These are phyloP conservation scores for Meiosimyza decipiens DNA, from an alignment of 2,888 invertebrate genomes.

Conservation along the genomic window DNA sequence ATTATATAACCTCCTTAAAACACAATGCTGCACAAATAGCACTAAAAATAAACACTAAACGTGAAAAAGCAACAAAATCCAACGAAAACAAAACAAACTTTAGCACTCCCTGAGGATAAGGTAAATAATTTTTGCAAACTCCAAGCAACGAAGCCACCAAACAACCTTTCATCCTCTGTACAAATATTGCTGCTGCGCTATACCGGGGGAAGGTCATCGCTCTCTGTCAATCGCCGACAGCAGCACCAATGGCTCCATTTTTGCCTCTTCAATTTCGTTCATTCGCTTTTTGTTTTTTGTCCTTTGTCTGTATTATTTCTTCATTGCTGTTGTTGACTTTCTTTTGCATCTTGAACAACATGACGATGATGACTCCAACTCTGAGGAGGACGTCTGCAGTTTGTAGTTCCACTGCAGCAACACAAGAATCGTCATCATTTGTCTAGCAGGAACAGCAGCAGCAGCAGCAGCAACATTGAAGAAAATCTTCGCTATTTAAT, in stretches of 20 bases:
- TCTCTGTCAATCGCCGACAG: conserved; percentile 7
- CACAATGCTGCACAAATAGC: conserved; percentile 6
- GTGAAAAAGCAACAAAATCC: not conserved
- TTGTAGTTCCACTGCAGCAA: too few relatives aligned
- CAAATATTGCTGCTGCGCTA: conserved; percentile 2
- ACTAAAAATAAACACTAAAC: conserved; percentile 23
- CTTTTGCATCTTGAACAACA: conserved; percentile 9
- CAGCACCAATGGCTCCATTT: conserved; percentile 28
- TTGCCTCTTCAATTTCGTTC: not conserved
- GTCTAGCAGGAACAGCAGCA: too few relatives aligned
- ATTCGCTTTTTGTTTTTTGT: conserved; percentile 1
- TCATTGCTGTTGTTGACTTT: not conserved
- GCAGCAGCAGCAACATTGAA: too few relatives aligned
- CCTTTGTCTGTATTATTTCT: not conserved
- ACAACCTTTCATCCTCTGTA: conserved; percentile 6
- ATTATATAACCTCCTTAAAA: conserved; percentile 31
- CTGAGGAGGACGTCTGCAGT: too few relatives aligned
- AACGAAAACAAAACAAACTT: conserved; percentile 2
- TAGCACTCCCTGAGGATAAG: conserved; percentile 18
- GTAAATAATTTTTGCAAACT: conserved; percentile 23
- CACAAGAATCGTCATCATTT: too few relatives aligned
- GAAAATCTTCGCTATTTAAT: too few relatives aligned
- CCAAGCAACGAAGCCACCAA: conserved; percentile 11
- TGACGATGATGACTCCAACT: not conserved
- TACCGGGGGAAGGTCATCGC: conserved; percentile 30